A percentile compares a stretch with the other conserved stretches of the same genome.
Conservation (phyloP, 2,113 vertebrate genomes). For the Amazona vittata region DNA sequence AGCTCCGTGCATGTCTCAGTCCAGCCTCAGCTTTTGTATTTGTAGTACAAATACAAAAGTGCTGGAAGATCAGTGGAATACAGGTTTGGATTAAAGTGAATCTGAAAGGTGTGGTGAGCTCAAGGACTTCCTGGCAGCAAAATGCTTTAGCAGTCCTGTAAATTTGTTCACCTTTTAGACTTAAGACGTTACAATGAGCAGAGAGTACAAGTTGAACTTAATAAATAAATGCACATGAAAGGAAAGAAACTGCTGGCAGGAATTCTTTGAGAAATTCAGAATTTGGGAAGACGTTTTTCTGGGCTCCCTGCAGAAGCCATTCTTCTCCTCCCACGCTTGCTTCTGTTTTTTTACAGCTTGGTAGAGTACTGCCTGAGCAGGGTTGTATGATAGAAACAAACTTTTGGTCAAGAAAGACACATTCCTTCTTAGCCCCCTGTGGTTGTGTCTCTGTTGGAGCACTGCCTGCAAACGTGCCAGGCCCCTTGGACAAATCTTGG, state of each 20-base stretch:
- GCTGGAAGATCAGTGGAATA: background rate
- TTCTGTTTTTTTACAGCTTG: background rate
- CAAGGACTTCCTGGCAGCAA: background rate
- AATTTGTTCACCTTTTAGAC: background rate
- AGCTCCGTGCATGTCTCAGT: fast-evolving
- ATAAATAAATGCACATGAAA: background rate
- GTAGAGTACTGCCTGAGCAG: background rate
- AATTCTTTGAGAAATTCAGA: background rate
- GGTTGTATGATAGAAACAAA: background rate
- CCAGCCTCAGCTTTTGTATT: background rate
- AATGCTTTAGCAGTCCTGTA: background rate
- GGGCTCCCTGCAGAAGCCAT: background rate
- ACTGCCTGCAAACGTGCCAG: background rate
- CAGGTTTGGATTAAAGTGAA: background rate
- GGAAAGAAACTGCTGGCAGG: background rate
- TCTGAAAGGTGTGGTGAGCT: background rate
- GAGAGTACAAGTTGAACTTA: background rate
- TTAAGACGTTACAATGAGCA: background rate
- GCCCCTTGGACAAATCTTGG: background rate
- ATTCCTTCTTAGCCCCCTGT: background rate
- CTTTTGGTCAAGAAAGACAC: background rate
- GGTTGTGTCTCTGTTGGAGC: background rate
- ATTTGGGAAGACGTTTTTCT: background rate
- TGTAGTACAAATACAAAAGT: background rate
- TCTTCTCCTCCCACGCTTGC: background rate